Base-by-base conservation (phyloP, 2,113 vertebrate genomes). In the Hippocampus zosterae region DNA sequence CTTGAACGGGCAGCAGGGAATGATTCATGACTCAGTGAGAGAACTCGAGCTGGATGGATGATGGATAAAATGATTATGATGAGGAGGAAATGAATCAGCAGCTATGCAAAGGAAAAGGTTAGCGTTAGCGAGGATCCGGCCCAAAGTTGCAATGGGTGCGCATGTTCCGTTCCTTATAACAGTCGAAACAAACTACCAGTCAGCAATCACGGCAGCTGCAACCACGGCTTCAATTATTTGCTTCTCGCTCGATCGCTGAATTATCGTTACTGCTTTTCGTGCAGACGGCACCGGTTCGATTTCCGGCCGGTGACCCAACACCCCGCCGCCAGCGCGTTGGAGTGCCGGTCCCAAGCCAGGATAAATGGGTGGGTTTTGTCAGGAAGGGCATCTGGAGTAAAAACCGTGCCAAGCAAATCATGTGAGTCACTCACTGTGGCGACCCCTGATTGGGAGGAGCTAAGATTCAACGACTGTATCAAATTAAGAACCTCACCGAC, bases 11-110 rank as follows among this genome's bases (percentile, higher is more conserved):
- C 71, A 81, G 73, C 79, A 8, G 25, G 71, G 78, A 84, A 81
- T 85, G 72, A 82, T 74, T 65, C 70, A 81, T 87, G 85, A 85
- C 52, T 88, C 81, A 86, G 87, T 77, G 72, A 79, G 75, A 80
- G 83, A 69, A 63, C 64, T 19, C 65, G 19, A 44, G 63, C 65
- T 70, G 74, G 66, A 72, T 56, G 66, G 72, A 68, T 81, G 87
- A 86, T 86, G 74, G 81, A 87, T 84, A 67, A 72, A 64, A 82
- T 76, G 74, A 77, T 21, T 59, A 6, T 33, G 27, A 59, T 59
- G 70, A 59, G 64, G 59, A 73, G 76, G 72, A 78, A 80, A 81
- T n/a, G 82, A 89, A 83, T 87, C 86, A 88, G 86, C 83, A 82
- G 73, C 69, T 13, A 46, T 29, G 56, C 76, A 81, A 71, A 84